Base-by-base conservation (phyloP, 2,888 invertebrate genomes). In the Stictocephala bisonia region DNA sequence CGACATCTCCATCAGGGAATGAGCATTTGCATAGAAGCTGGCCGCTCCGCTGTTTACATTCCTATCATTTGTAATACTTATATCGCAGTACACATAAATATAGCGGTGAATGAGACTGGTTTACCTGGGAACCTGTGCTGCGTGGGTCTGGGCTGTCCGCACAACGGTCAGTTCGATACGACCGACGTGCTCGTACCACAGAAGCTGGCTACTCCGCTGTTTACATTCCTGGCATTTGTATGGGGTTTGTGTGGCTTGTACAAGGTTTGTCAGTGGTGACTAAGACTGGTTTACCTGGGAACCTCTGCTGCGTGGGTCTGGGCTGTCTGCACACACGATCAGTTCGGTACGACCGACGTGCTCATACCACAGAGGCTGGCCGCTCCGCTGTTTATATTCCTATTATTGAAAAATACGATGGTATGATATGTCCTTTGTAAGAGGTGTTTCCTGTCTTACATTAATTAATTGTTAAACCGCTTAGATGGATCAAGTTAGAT, bases 51-150 rank as follows among this genome's bases (percentile, higher is more conserved):
- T 71, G 70, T 71, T 71, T 71, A 71, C 58, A 44, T 58, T 44
- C 44, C 58, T 27, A 71, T 71, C 56, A 71, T 71, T 71, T 71
- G 70, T 71, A 71, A 31, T 71, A 71, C 58, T 71, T 71, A 71
- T 44, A 71, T 26, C 26, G 56, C 41, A 29, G 40, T 48, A 40
- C 64, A 64, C 64, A 64, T 64, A 64, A 64, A 64, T 35, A 64
- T 18, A 18, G 51, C 13, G 24, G 20, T 1, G n/a, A n/a, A n/a
- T n/a, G n/a, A n/a, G n/a, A n/a, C n/a, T n/a, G n/a, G n/a, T n/a
- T n/a, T n/a, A n/a, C n/a, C n/a, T n/a, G n/a, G n/a, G 44, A 15
- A 15, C 44, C 44, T 4, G 7, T 4, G 44, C 44, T 15, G 44
- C 44, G 15, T 9, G 7, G 44, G 9, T 15, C 44, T 44, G 35